A percentile compares a stretch with the other conserved stretches of the same genome.
Evolutionary conservation across 2,797 vertebrate genomes (phyloP).

Genomic region (Coregonus suidteri): DNA sequence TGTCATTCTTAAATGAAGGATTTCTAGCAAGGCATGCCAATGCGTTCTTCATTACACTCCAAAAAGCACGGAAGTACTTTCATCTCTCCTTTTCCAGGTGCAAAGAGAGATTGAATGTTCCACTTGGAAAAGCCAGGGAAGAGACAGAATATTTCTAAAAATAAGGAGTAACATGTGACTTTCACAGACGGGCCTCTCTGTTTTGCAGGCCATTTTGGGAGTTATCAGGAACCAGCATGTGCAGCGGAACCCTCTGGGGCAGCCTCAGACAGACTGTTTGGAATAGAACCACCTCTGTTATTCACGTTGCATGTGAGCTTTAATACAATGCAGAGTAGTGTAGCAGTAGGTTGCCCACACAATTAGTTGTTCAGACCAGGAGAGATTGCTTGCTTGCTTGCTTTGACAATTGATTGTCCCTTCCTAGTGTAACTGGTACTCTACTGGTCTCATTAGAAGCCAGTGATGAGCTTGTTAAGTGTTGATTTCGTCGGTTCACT

Average conservation of each 20-base stretch:
- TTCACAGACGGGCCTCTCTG: slow-evolving; percentile 7
- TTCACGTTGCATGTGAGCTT: slow-evolving; percentile 17
- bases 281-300: slow-evolving; percentile 31
- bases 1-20: neutral
- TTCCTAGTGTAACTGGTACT: neutral
- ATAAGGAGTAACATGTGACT: slow-evolving; percentile 43
- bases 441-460: neutral
- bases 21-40: neutral
- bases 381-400: slow-evolving; percentile 2
- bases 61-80: neutral
- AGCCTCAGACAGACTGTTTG: neutral
- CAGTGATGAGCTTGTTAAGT: neutral
- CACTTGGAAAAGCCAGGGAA: slow-evolving; percentile 6
- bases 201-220: slow-evolving; percentile 52
- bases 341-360: neutral
- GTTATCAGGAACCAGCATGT: slow-evolving; percentile 32
- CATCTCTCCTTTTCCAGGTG: neutral
- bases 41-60: neutral
- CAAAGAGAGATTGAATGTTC: neutral
- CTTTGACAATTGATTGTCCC: slow-evolving; percentile 20
- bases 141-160: slow-evolving; percentile 44
- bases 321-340: slow-evolving; percentile 30
- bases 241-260: neutral
- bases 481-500: neutral
- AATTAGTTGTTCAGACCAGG: slow-evolving; percentile 29